A percentile compares a stretch with the other conserved stretches of the same genome.
These are phyloP conservation scores for Pithys albifrons DNA, from an alignment of 2,113 vertebrate species.

Conservation along the genomic window DNA sequence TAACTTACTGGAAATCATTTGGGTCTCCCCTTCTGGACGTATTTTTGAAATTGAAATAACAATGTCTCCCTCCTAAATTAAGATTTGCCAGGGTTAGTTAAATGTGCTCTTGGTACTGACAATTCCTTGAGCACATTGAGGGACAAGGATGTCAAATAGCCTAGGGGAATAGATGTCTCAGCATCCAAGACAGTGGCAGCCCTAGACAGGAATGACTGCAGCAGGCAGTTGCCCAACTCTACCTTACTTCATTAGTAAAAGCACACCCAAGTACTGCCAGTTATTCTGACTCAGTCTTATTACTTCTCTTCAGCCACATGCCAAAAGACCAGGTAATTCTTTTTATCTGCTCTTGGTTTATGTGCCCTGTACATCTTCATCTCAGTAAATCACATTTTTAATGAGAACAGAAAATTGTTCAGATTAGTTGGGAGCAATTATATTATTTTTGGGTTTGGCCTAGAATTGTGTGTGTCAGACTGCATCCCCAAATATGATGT, in stretches of 20 bases:
- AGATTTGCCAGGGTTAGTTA: background rate
- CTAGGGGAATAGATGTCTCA: background rate
- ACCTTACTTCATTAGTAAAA: background rate
- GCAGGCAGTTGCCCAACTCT: background rate
- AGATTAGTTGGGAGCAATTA: background rate
- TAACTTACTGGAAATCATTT: background rate
- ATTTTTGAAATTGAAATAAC: background rate
- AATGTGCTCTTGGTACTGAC: fast-evolving
- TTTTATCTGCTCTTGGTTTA: background rate
- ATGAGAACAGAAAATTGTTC: background rate
- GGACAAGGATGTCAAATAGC: background rate
- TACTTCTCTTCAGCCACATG: background rate
- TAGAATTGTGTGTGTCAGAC: background rate
- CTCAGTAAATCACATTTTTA: background rate
- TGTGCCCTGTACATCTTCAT: background rate
- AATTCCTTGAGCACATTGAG: background rate
- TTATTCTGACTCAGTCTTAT: background rate
- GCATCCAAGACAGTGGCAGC: background rate
- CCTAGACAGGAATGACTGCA: background rate
- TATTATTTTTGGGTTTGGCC: background rate
- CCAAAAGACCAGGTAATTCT: background rate
- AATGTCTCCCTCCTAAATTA: background rate
- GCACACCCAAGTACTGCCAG: background rate
- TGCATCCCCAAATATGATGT: background rate
- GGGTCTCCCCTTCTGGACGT: background rate